These are phyloP conservation scores for Epinephelus coioides DNA, from an alignment of 2,797 vertebrate species.

Conservation along the genomic window DNA sequence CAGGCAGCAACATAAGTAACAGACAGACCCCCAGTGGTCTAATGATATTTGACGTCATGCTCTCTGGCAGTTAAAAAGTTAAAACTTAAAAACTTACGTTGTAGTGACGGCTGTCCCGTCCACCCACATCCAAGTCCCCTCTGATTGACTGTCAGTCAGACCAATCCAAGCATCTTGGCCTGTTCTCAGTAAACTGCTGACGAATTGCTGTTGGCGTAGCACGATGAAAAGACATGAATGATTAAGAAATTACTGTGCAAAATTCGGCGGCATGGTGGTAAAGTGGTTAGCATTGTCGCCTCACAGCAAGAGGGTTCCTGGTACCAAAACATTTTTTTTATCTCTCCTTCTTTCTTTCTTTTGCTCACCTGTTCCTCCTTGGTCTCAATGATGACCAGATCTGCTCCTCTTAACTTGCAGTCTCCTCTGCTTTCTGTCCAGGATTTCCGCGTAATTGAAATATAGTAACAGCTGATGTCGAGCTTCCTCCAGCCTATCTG, in stretches of 20 bases:
- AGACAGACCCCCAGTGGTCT: not conserved
- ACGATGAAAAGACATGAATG: not conserved
- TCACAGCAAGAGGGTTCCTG: too few species aligned
- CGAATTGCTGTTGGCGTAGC: slow-evolving; percentile 33
- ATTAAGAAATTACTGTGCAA: not conserved
- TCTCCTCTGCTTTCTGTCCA: slow-evolving; percentile 39
- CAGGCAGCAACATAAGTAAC: too few species aligned
- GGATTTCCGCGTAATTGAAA: slow-evolving; percentile 9
- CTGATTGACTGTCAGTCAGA: slow-evolving; percentile 42
- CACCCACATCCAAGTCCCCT: slow-evolving; percentile 67
- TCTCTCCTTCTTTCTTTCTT: too few species aligned
- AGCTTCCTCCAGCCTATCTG: slow-evolving; percentile 44
- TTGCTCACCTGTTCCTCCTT: slow-evolving; percentile 54
- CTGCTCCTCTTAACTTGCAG: slow-evolving; percentile 39
- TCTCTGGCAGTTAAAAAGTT: not conserved
- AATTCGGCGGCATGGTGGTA: too few species aligned
- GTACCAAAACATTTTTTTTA: not conserved
- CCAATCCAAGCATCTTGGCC: slow-evolving; percentile 57
- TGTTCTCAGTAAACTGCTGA: not conserved
- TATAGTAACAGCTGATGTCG: slow-evolving; percentile 49
- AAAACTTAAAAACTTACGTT: slow-evolving; percentile 39
- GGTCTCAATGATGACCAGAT: slow-evolving; percentile 51
- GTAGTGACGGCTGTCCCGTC: slow-evolving; percentile 46
- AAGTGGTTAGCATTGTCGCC: too few species aligned
- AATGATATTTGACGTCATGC: not conserved